These are phyloP conservation scores for Gymnoscopelus braueri DNA, from an alignment of 2,797 vertebrate species.

Conservation along the genomic window DNA sequence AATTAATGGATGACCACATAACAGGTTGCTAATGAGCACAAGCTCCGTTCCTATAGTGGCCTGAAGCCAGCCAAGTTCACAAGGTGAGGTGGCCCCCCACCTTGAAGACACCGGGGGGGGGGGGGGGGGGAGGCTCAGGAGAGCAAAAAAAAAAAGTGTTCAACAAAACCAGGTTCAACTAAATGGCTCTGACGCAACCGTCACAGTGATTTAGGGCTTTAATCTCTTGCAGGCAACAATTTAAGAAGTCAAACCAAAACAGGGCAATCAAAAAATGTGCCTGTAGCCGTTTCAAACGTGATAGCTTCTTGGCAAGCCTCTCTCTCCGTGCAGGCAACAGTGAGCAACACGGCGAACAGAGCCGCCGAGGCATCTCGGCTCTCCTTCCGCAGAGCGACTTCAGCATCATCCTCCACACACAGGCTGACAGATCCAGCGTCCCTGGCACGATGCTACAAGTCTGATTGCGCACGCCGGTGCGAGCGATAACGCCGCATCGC, in stretches of 20 bases:
- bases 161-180: no score
- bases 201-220: slow-evolving; percentile 38
- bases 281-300: slow-evolving; percentile 38
- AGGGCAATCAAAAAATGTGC: slow-evolving; percentile 48
- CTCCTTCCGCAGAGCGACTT: slow-evolving; percentile 12
- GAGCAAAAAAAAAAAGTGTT: slow-evolving; percentile 17
- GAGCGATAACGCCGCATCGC: slow-evolving; percentile 43
- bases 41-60: background rate
- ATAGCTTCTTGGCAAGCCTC: slow-evolving; percentile 50
- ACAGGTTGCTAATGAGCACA: slow-evolving; percentile 27
- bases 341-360: no score
- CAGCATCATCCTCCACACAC: slow-evolving; percentile 22
- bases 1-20: slow-evolving; percentile 19
- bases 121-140: slow-evolving; percentile 11
- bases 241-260: slow-evolving; percentile 40
- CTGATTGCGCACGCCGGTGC: slow-evolving; percentile 47
- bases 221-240: slow-evolving; percentile 39
- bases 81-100: slow-evolving; percentile 11
- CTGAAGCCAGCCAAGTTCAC: slow-evolving; percentile 18
- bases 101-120: slow-evolving; percentile 1
- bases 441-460: slow-evolving; percentile 43
- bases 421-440: slow-evolving; percentile 34
- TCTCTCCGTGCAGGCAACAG: no score
- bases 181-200: slow-evolving; percentile 20
- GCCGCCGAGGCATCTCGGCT: background rate